Conservation (phyloP, 2,888 invertebrate species). For the Cactoblastis cactorum region DNA sequence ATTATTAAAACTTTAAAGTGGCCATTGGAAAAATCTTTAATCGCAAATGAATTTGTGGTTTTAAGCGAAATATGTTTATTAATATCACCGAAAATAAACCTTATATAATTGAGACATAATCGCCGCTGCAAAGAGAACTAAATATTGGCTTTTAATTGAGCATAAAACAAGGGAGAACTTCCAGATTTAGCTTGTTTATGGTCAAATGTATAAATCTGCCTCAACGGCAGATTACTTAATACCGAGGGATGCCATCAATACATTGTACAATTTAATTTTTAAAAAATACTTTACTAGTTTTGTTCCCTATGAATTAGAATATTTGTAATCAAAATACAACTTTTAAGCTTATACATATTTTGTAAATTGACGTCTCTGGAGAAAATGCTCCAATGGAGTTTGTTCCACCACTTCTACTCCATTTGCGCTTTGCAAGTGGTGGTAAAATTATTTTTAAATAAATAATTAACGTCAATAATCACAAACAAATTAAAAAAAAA, state of each 20-base stretch:
- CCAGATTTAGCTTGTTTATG: background rate
- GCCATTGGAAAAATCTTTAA: too few relatives aligned
- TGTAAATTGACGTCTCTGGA: too few relatives aligned
- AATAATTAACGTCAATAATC: too few relatives aligned
- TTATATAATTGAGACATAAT: background rate
- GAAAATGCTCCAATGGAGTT: too few relatives aligned
- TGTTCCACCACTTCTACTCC: too few relatives aligned
- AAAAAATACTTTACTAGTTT: background rate
- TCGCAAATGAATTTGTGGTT: too few relatives aligned
- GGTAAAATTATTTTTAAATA: too few relatives aligned
- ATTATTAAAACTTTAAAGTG: too few relatives aligned
- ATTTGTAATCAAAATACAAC: background rate
- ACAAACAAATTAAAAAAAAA: too few relatives aligned
- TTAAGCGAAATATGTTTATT: too few relatives aligned
- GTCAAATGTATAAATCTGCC: background rate
- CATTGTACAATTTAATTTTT: background rate
- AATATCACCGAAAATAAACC: background rate
- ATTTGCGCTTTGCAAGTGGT: too few relatives aligned
- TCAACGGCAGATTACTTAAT: background rate
- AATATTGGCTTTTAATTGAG: conserved; percentile 1
- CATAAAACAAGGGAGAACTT: background rate
- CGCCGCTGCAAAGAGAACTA: background rate
- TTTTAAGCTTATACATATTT: too few relatives aligned
- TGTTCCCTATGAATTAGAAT: background rate
- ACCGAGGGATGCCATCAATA: background rate